Evolutionary conservation across 2,113 vertebrate species (phyloP), one percentile per base, ranked within the genome.

Genomic region (Casuarius casuarius): DNA sequence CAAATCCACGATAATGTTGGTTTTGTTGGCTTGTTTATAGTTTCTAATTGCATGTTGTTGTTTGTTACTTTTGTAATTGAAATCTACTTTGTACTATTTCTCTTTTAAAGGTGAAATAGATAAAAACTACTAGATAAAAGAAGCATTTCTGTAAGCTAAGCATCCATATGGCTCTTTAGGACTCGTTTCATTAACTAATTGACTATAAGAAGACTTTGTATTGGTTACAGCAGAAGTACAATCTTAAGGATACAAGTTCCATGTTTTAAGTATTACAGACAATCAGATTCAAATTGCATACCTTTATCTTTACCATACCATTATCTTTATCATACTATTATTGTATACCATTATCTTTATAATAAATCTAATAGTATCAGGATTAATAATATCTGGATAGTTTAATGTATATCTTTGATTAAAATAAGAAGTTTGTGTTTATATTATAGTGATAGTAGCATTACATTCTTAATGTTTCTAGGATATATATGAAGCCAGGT

Each of bases 1-100:
- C 5, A 40, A 21, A 56, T 59, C 79, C 29, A 48, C 20, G 2
- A 2, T 16, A 33, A n/a, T 2, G 5, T 9, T 2, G 5, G 2
- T 0, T 6, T 75, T 72, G 1, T 17, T 73, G 26, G 2, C 8
- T 74, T 52, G 3, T 40, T 74, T 25, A 21, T 84, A 8, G 28
- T 67, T 77, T 89, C 4, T 51, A 65, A 3, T n/a, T 79, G 9
- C 12, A 7, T 42, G 2, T 38, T 42, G 12, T 44, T 94, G 12
- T 38, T 94, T n/a, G 5, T 42, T 89, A 18, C 28, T 85, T 78
- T 87, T 91, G 28, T 46, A 4, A 29, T 6, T 48, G 25, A 63
- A 68, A 72, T 76, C 19, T 31, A 12, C 18, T 82, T 81, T 51
- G 15, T 78, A 17, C 10, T 63, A 17, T 38, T 91, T 73, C 54